Evolutionary conservation across 2,797 vertebrate species (phyloP).

Genomic region (Syndactyla subalaris): DNA sequence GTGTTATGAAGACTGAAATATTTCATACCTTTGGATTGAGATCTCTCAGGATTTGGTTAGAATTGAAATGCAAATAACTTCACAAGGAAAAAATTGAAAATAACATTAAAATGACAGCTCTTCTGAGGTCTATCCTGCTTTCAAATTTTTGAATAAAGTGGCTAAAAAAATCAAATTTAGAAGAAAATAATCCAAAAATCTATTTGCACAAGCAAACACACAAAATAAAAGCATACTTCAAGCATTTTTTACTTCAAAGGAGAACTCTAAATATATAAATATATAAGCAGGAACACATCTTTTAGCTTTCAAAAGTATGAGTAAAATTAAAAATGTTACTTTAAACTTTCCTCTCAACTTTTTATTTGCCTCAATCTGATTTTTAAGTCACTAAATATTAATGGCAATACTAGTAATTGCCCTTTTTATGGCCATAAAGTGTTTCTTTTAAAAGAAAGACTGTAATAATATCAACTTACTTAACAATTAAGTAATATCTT

Average conservation of each 20-base stretch:
- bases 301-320: background rate
- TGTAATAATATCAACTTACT: background rate
- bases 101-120: background rate
- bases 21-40: background rate
- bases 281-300: fast-evolving
- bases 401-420: background rate
- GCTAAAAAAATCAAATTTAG: background rate
- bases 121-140: background rate
- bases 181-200: background rate
- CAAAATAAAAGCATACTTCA: background rate
- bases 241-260: background rate
- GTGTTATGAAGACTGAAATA: background rate
- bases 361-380: background rate
- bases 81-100: background rate
- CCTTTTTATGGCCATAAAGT: background rate
- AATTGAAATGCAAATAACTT: background rate
- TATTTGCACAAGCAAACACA: background rate
- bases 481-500: background rate
- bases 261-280: background rate
- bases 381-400: background rate
- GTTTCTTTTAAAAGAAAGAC: background rate
- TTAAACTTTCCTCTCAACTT: background rate
- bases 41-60: background rate
- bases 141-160: background rate
- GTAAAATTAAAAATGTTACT: background rate